Evolutionary conservation across 2,888 invertebrate species (phyloP), one percentile per base, ranked within the genome.

Genomic region (Notodonta dromedarius): DNA sequence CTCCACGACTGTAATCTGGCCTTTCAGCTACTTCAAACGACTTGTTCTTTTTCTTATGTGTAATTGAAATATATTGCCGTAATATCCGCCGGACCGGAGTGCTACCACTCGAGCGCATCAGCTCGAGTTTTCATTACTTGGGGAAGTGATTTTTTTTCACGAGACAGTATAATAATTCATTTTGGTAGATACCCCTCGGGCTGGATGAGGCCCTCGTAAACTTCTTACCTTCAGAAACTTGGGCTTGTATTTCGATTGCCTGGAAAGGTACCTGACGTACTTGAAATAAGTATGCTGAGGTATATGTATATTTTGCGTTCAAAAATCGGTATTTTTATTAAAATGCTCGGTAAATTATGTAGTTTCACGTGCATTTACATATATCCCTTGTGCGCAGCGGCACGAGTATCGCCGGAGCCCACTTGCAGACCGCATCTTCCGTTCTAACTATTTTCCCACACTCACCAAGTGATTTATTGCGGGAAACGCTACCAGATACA

Each of bases 1-100:
- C 86, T 84, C 80, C 85, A 75, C 84, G 88, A 86, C 89, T 89
- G 90, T 90, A 91, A 93, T 91, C 91, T 91, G 90, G 87, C 89
- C 88, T 90, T 88, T 91, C 91, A 90, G 91, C 91, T 90, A 91
- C 92, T 92, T 90, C 88, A 91, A 90, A 91, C 88, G 91, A 91
- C 92, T 93, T 91, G 92, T 89, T 91, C 92, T 93, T 93, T 93
- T 93, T 93, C 93, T 92, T 91, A 91, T 89, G 88, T 92, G 93
- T 93, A 93, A 93, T 93, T 93, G 93, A 93, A 92, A 93, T 93
- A 92, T 92, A 93, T 93, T 93, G 91, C 91, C 88, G 89, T 91
- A 93, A 93, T 93, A 93, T 93, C 91, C 91, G 88, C 81, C 85
- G 90, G 91, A 88, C 92, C 86, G 84, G 87, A 86, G 88, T 85